phyloP scores from a whole-genome alignment of 2,113 vertebrate species.

The Glaucidium brasilianum region DNA sequence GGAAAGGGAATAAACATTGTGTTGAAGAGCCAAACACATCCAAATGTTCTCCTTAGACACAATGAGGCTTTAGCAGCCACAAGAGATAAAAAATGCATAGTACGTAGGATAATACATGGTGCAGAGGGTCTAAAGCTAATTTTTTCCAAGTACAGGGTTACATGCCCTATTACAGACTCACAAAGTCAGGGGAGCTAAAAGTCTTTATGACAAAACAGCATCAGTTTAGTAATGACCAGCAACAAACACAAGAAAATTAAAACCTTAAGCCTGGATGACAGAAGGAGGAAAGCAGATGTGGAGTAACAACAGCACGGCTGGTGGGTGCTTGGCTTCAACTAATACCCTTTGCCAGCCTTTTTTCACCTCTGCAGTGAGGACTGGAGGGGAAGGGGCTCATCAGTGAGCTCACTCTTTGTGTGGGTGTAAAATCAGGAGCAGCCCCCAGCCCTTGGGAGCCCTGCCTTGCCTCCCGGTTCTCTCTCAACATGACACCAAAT shows the following conservation, averaged over 20 bases:
- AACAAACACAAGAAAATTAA: neutral
- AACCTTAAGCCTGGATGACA: neutral
- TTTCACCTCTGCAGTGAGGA: neutral
- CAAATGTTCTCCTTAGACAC: neutral
- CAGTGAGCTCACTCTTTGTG: neutral
- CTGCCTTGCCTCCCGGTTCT: neutral
- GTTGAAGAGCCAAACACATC: neutral
- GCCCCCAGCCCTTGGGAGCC: neutral
- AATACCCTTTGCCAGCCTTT: neutral
- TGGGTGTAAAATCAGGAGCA: neutral
- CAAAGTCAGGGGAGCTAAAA: neutral
- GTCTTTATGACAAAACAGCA: neutral
- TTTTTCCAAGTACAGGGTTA: neutral
- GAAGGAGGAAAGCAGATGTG: neutral
- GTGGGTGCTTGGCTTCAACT: neutral
- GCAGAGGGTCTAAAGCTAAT: neutral
- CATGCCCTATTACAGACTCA: neutral
- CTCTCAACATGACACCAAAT: slow-evolving; percentile 53
- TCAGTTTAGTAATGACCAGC: neutral
- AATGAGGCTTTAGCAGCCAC: neutral
- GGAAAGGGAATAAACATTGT: neutral
- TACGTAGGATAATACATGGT: accelerated
- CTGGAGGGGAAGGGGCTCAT: neutral
- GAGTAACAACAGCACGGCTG: accelerated
- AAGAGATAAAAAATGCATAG: neutral